phyloP scores from a whole-genome alignment of 2,888 invertebrate species.

The Globia sparganii region DNA sequence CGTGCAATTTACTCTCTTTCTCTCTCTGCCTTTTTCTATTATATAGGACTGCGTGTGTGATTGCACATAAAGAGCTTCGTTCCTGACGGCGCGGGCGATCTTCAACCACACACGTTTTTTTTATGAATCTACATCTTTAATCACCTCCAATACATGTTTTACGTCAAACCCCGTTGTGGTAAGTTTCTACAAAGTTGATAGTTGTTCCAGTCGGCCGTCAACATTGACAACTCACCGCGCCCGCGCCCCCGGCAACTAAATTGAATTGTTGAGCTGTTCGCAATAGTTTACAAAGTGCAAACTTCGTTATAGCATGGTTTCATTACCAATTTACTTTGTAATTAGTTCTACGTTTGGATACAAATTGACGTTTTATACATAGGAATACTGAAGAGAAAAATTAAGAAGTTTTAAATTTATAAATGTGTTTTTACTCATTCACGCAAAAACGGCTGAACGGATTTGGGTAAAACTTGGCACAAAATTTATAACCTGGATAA shows the following conservation, averaged over 20 bases:
- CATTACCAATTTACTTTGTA: constrained; percentile 59
- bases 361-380: constrained; percentile 20
- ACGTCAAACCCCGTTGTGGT: neutral
- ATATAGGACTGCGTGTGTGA: too few species aligned
- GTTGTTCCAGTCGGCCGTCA: constrained; percentile 56
- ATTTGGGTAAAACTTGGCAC: neutral
- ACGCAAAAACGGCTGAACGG: neutral
- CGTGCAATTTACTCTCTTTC: too few species aligned
- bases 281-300: constrained; percentile 73
- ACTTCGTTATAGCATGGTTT: constrained; percentile 61
- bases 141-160: neutral
- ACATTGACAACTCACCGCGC: constrained; percentile 63
- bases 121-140: neutral
- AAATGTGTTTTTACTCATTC: neutral
- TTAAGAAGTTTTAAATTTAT: neutral
- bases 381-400: neutral
- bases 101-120: too few species aligned
- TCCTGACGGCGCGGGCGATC: too few species aligned
- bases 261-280: constrained; percentile 80
- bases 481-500: neutral
- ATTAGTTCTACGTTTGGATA: constrained; percentile 44
- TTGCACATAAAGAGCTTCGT: too few species aligned
- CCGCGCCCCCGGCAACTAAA: constrained; percentile 71
- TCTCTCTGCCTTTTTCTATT: too few species aligned
- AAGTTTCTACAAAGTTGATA: constrained; percentile 59